phyloP scores from a whole-genome alignment of 2,797 vertebrate genomes.

The Myiothlypis chrysogaster region DNA sequence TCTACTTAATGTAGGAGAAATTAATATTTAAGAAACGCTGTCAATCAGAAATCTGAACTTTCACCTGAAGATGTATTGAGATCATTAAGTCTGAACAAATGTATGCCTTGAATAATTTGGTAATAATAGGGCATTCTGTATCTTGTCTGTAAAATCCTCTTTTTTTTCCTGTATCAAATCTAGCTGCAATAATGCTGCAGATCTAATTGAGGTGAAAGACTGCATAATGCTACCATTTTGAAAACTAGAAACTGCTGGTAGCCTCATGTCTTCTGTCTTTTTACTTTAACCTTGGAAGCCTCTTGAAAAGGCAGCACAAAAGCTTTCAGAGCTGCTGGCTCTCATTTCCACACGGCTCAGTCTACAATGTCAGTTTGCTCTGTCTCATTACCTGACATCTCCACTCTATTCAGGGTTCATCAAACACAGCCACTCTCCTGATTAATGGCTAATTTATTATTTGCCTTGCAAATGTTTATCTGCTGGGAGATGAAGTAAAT shows the following conservation, averaged over 20 bases:
- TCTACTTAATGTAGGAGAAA: background rate
- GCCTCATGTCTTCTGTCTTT: background rate
- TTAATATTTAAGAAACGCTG: slow-evolving; percentile 5
- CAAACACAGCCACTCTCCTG: slow-evolving; percentile 62
- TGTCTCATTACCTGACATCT: slow-evolving; percentile 65
- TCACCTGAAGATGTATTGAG: background rate
- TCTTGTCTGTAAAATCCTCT: background rate
- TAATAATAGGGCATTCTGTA: background rate
- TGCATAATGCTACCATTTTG: background rate
- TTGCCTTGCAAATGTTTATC: slow-evolving; percentile 81
- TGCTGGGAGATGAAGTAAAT: slow-evolving; percentile 73
- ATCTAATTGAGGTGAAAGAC: background rate
- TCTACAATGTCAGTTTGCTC: slow-evolving; percentile 58
- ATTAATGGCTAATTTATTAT: slow-evolving; percentile 82
- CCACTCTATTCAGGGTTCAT: slow-evolving; percentile 76
- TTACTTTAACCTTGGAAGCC: slow-evolving; percentile 17
- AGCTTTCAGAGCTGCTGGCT: background rate
- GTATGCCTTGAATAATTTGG: background rate
- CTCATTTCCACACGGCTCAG: slow-evolving; percentile 11
- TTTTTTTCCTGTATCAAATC: background rate
- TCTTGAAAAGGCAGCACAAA: background rate
- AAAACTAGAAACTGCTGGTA: background rate
- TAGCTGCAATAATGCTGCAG: background rate
- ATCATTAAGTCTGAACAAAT: slow-evolving; percentile 3
- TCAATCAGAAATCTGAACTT: slow-evolving; percentile 31